Conservation (phyloP, 92 coral and sea anemone species). For the Epizoanthus stellaris region DNA sequence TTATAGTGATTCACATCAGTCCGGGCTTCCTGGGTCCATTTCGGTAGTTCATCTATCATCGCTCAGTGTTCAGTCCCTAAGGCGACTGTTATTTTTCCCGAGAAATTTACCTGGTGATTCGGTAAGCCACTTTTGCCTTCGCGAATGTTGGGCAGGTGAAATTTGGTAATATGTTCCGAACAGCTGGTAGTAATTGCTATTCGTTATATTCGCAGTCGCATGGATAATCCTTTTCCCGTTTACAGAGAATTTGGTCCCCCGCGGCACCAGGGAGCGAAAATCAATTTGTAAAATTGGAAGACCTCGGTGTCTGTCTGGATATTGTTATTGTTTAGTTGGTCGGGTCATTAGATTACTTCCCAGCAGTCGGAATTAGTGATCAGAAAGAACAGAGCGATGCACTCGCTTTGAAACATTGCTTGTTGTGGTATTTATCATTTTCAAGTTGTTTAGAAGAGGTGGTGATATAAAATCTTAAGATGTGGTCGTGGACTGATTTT, state of each 20-base stretch:
- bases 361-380: constrained; percentile 30
- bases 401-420: neutral
- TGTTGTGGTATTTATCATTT: constrained; percentile 7
- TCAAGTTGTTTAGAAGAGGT: constrained; percentile 9
- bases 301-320: neutral
- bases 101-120: neutral
- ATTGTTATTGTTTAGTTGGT: neutral
- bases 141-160: constrained; percentile 29
- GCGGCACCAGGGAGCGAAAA: constrained; percentile 8
- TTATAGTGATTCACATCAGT: neutral
- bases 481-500: neutral
- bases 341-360: neutral
- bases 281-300: constrained; percentile 8
- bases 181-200: constrained; percentile 15
- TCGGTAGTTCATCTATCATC: neutral
- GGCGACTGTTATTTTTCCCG: neutral
- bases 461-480: neutral
- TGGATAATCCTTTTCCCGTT: neutral
- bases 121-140: neutral
- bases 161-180: neutral
- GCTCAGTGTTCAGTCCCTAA: neutral
- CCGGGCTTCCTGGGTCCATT: constrained; percentile 11
- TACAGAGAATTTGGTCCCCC: constrained; percentile 22
- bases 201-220: constrained; percentile 1
- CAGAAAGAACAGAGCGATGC: neutral